Percentiles rank a stretch among this genome's conserved stretches.
phyloP scores from a whole-genome alignment of 1,140 invertebrate genomes.

The Lepidostoma basale region DNA sequence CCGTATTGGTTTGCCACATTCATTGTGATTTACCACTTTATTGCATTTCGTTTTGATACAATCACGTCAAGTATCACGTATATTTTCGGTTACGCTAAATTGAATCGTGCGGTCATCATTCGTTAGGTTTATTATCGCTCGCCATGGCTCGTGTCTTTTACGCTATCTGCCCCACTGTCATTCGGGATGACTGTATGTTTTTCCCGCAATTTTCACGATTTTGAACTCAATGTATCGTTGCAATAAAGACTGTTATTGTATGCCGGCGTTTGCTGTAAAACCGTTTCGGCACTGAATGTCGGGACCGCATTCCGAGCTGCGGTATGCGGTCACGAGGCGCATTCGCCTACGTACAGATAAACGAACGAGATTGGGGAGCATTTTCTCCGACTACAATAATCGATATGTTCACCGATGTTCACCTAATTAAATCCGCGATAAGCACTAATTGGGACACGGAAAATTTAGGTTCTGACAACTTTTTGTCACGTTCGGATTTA shows the following conservation, averaged over 20 bases:
- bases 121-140: slow-evolving; percentile 7
- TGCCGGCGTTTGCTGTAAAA: not conserved
- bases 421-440: not conserved
- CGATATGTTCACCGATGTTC: not conserved
- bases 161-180: slow-evolving; percentile 5
- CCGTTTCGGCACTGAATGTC: slow-evolving; percentile 23
- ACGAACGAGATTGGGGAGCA: slow-evolving; percentile 6
- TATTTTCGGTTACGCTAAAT: slow-evolving; percentile 8
- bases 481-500: not conserved
- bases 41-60: not conserved
- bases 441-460: not conserved
- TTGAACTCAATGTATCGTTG: not conserved
- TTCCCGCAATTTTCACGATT: not conserved
- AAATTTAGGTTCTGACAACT: not conserved
- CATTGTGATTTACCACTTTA: not conserved
- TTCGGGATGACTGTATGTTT: not conserved
- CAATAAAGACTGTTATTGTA: slow-evolving; percentile 17
- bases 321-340: slow-evolving; percentile 46
- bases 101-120: slow-evolving; percentile 4
- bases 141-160: not conserved
- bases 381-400: not conserved
- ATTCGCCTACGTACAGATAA: slow-evolving; percentile 42
- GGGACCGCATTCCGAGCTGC: slow-evolving; percentile 44
- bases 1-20: not conserved
- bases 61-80: not conserved